A percentile compares a stretch with the other conserved stretches of the same genome.
Conservation (phyloP, 2,797 vertebrate species). For the Thamnophis elegans region DNA sequence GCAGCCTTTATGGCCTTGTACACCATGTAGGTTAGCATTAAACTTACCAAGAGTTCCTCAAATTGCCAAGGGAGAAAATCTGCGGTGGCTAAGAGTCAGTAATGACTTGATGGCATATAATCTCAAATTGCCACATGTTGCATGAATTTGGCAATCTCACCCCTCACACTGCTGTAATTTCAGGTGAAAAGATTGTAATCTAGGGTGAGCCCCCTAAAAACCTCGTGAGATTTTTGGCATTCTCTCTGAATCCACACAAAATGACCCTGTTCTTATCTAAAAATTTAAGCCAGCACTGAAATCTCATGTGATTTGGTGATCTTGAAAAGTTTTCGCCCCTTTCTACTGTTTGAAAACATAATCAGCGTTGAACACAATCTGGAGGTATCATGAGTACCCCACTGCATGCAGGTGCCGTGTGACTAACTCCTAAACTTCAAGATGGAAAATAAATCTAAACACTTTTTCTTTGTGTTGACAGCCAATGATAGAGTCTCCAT, state of each 20-base stretch:
- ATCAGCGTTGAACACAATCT: background rate
- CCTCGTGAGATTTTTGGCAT: background rate
- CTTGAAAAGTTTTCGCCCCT: background rate
- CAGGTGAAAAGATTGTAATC: background rate
- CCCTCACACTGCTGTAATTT: background rate
- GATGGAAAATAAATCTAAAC: background rate
- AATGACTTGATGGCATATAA: background rate
- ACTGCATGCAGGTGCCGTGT: background rate
- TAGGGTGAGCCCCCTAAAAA: background rate
- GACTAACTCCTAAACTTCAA: background rate
- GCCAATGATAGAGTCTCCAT: conserved; percentile 67
- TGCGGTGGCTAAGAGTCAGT: background rate
- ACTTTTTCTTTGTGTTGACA: conserved; percentile 23
- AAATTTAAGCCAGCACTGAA: background rate
- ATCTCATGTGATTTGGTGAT: background rate
- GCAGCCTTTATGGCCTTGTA: background rate
- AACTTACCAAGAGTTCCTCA: background rate
- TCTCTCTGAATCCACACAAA: background rate
- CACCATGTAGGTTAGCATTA: background rate
- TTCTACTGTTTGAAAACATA: background rate
- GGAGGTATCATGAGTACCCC: background rate
- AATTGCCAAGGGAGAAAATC: background rate
- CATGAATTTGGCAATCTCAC: background rate
- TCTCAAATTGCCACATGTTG: background rate
- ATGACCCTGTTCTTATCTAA: background rate